Evolutionary conservation across 2,797 vertebrate species (phyloP).

Genomic region (Masticophis lateralis): DNA sequence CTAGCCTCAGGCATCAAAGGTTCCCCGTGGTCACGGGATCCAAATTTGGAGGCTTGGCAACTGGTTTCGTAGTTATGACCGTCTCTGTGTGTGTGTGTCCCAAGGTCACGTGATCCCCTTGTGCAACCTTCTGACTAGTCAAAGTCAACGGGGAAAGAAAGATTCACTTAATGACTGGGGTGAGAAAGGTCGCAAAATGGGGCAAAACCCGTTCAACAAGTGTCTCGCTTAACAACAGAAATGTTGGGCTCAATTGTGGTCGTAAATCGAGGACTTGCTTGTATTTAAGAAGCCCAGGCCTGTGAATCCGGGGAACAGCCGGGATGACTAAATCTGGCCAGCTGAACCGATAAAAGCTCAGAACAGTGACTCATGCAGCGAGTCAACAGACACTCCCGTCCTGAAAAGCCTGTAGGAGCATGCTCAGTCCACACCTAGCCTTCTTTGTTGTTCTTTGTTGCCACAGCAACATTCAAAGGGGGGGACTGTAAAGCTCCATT

Average conservation of each 20-base stretch:
- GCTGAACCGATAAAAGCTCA: neutral
- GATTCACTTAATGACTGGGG: too few relatives aligned
- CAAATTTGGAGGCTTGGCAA: neutral
- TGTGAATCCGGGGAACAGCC: neutral
- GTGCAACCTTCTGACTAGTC: neutral
- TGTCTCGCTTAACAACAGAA: neutral
- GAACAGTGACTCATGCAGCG: neutral
- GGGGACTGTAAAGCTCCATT: neutral
- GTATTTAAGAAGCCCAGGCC: neutral
- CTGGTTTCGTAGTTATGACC: neutral
- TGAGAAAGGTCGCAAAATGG: too few relatives aligned
- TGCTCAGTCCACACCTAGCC: neutral
- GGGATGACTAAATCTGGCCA: neutral
- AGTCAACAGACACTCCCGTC: too few relatives aligned
- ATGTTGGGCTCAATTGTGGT: neutral
- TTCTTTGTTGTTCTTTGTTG: neutral
- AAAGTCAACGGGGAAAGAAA: too few relatives aligned
- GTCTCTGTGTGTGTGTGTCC: neutral
- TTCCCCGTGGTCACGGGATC: neutral
- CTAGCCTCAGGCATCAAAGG: neutral
- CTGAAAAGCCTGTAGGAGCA: neutral
- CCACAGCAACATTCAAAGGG: neutral
- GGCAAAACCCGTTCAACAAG: too few relatives aligned
- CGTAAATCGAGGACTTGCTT: fast-evolving
- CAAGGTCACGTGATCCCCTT: neutral